Evolutionary conservation across 2,888 invertebrate species (phyloP), one percentile per base, ranked within the genome.

Genomic region (Busseola fusca): DNA sequence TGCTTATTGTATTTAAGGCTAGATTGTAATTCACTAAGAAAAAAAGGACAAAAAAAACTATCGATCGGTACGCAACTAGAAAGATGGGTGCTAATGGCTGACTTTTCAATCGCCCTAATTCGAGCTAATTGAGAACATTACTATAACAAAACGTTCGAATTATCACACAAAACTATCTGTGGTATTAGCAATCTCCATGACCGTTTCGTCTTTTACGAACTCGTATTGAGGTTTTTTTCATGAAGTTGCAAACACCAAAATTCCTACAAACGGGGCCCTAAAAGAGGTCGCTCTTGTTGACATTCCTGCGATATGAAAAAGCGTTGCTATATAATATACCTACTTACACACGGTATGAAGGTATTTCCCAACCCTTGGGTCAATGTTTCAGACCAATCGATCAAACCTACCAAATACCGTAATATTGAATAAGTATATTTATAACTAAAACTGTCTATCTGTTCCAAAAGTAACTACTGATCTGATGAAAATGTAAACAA

Each of bases 281-380:
- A 76, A 50, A 77, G 62, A 77, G 71, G 48, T 63, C 77, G 56
- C 37, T 76, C 27, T 59, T 77, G 71, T 74, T 74, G 27, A 57
- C 71, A 30, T 62, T 48, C 9, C 60, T 50, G 48, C 52, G 37
- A 30, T 75, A 68, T 59, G 70, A 56, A 74, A 72, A 76, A 68
- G 45, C 16, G 68, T 21, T 34, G 42, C 34, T n/a, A 48, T 45
- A 40, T 18, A 45, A 52, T 18, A 57, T 67, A 67, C 34, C 14
- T 34, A 37, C 42, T 57, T 10, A 50, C n/a, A 10, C 14, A 25
- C 16, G 4, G 1, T n/a, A 42, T 34, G 42, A 34, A 76, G 40
- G 18, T n/a, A 25, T 60, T 62, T 42, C 50, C 25, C 27, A 14
- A 50, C 42, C 62, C 50, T 27, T 50, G 14, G 30, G 56, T 60